Base-by-base conservation (phyloP, 2,797 vertebrate genomes). In the Saxicola maurus region DNA sequence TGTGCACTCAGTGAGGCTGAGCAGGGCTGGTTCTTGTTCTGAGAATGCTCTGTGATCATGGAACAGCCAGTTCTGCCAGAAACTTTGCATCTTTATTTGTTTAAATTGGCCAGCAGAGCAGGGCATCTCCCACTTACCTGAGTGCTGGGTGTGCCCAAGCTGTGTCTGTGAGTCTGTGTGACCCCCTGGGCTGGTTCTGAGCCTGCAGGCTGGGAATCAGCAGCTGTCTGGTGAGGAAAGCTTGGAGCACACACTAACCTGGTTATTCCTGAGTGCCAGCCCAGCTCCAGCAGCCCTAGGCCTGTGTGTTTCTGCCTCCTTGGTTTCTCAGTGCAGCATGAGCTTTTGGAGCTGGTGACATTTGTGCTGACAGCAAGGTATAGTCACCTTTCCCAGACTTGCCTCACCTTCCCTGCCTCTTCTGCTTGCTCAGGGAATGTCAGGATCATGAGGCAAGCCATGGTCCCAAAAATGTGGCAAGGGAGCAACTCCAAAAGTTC, bases 1-100 rank as follows among this genome's bases (percentile, higher is more conserved):
- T 13, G n/a, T 8, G 31, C 38, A 9, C 59, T 23, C n/a, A 16
- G 8, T 3, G n/a, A 37, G 53, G 56, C 40, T 24, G 27, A 77
- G 65, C 76, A 45, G 61, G 49, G 57, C 25, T 91, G 68, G 11
- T 43, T 20, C 48, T 56, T 38, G 8, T n/a, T 60, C 53, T 49
- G 40, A 59, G 79, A 57, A 3, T 5, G 2, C 15, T 20, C 30
- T 75, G 57, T 38, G 38, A 1, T 40, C 11, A 0, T 16, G 33
- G 65, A 40, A 28, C 73, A 82, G 65, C 84, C 87, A 56, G 64
- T 64, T 86, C 56, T 45, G 46, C 82, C 73, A 81, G 73, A 25
- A 87, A 13, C 62, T 91, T 67, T 19, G 9, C 73, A 4, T 45
- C 43, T 60, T 60, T 11, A 37, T 66, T 72, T 45, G 72, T n/a